phyloP scores from a whole-genome alignment of 2,113 vertebrate species.

The Propithecus coquereli region DNA sequence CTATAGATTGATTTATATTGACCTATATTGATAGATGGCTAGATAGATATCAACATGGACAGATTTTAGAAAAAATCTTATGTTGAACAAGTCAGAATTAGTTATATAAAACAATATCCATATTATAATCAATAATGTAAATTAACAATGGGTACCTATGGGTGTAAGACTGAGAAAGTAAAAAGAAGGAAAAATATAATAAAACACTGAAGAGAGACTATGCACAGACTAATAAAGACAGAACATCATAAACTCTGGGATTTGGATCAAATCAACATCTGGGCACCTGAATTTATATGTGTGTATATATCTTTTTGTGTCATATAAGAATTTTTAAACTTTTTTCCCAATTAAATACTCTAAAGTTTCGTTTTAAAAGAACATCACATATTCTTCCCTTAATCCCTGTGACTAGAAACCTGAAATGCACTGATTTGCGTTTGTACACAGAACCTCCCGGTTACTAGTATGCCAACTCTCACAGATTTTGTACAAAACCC shows the following conservation, averaged over 20 bases:
- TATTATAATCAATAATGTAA: not conserved
- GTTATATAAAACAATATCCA: not conserved
- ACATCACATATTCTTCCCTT: not conserved
- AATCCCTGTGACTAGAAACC: not conserved
- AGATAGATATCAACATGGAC: not conserved
- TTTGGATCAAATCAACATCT: not conserved
- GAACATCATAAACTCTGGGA: not conserved
- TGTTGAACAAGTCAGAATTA: not conserved
- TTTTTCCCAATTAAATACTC: not conserved
- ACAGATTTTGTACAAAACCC: not conserved
- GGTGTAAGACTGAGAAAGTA: not conserved
- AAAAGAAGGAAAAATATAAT: not conserved
- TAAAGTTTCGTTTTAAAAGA: not conserved
- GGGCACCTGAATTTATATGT: not conserved
- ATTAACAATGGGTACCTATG: not conserved
- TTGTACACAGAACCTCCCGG: not conserved
- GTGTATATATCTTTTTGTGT: not conserved
- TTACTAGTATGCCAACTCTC: not conserved
- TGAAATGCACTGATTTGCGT: not conserved
- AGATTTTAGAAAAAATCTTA: not conserved
- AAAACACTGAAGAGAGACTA: not conserved
- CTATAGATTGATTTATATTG: not conserved
- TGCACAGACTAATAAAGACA: not conserved
- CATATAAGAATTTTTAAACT: not conserved
- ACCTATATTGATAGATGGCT: not conserved